Evolutionary conservation across 53 echinoderm and acorn worm species (phyloP), one percentile per base, ranked within the genome.

Genomic region (Hippasteria phrygiana): DNA sequence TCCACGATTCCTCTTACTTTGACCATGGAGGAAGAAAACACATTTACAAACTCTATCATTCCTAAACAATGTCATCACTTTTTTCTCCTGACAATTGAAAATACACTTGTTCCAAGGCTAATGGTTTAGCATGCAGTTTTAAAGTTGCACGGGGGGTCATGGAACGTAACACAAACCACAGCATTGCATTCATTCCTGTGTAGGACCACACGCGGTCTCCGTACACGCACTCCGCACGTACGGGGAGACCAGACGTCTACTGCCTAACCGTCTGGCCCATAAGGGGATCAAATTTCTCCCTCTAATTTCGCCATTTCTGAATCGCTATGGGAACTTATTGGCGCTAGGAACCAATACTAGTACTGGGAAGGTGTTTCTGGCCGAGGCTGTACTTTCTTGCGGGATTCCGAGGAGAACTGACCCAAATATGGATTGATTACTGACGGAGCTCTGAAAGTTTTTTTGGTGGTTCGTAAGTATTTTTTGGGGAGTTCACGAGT

Each of bases 151-250:
- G 67, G 67, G 67, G 67, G 67, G 67, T 66, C 34, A 35, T 66
- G 7, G 7, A 41, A 38, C 73, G 51, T 50, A 29, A 50, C 54
- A 7, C 78, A 36, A 38, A 78, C 53, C 26, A 41, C 65, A 27
- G 65, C 81, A 81, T 81, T 81, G 81, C 45, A 81, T 81, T 81
- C 81, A 81, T 81, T 81, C 81, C 81, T 65, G 31, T 43, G 50
- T 64, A 33, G 62, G 80, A 81, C 81, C 81, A 81, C 81, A 81
- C 81, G 81, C 81, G 81, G 81, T 62, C 81, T 81, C 11, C 27
- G 62, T 42, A 17, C 13, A 63, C 29, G 8, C 5, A 13, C 42
- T 48, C 43, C 28, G 55, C 16, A 17, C 34, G 36, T 59, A 78
- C 56, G 22, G 26, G n/a, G 33, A 20, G 31, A n/a, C n/a, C 78